These are phyloP conservation scores for Eupeodes luniger DNA, from an alignment of 2,888 invertebrate genomes.

Conservation along the genomic window DNA sequence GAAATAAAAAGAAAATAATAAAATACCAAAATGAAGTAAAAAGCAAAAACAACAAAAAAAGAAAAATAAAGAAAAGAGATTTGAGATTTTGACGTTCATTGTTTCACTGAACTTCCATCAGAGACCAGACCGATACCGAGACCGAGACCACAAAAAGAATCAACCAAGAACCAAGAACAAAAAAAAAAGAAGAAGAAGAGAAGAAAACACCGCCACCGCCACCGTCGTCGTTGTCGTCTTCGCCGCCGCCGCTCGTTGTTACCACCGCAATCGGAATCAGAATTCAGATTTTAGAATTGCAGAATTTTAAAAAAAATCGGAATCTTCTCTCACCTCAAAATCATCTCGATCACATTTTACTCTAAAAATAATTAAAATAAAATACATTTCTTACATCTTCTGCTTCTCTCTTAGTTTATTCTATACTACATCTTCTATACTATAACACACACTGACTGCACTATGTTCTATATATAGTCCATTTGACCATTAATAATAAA, in stretches of 20 bases:
- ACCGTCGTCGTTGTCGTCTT: background rate
- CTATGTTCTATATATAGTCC: constrained; percentile 76
- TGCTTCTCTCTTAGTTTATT: constrained; percentile 44
- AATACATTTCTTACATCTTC: constrained; percentile 64
- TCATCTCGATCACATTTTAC: constrained; percentile 66
- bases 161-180: constrained; percentile 34
- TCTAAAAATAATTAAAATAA: constrained; percentile 73
- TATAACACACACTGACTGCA: constrained; percentile 73
- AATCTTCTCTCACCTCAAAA: constrained; percentile 52
- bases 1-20: constrained; percentile 18
- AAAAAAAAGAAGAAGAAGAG: constrained; percentile 41
- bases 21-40: constrained; percentile 38
- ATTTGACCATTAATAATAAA: constrained; percentile 58
- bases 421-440: background rate
- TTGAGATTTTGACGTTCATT: constrained; percentile 69
- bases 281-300: too few relatives aligned
- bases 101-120: constrained; percentile 49
- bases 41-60: constrained; percentile 41
- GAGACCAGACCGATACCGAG: constrained; percentile 12
- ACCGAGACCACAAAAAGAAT: constrained; percentile 72
- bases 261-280: constrained; percentile 11
- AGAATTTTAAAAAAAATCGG: background rate
- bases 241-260: constrained; percentile 11
- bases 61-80: constrained; percentile 12
- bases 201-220: constrained; percentile 35